phyloP scores from a whole-genome alignment of 1,140 invertebrate species.

The Conus ventricosus region DNA sequence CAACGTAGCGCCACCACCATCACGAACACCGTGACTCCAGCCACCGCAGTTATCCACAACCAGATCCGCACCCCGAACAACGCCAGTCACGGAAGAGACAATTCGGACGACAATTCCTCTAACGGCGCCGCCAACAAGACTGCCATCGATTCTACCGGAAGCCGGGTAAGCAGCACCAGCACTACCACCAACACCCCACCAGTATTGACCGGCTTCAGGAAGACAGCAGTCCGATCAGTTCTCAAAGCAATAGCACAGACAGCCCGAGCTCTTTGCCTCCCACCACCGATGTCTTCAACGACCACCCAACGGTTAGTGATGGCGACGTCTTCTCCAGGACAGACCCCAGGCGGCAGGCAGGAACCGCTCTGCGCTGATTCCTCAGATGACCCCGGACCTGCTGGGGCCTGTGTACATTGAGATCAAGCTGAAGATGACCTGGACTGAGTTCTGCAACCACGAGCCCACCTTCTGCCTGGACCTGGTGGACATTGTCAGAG shows the following conservation, averaged over 20 bases:
- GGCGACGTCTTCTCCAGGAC: background rate
- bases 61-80: background rate
- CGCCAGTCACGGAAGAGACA: background rate
- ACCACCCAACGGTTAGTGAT: background rate
- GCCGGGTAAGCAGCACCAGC: background rate
- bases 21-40: background rate
- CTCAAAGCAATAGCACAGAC: background rate
- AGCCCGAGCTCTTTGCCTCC: background rate
- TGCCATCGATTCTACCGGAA: background rate
- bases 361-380: background rate
- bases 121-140: background rate
- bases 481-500: constrained; percentile 54
- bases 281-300: background rate
- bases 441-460: constrained; percentile 61
- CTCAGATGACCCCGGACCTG: background rate
- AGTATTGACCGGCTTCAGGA: background rate
- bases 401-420: background rate
- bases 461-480: constrained; percentile 51
- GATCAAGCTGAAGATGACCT: constrained; percentile 59
- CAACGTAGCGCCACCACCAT: background rate
- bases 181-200: background rate
- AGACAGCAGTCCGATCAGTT: background rate
- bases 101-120: background rate
- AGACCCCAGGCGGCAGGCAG: background rate
- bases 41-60: background rate